These are phyloP conservation scores for Apantesis nais DNA, from an alignment of 2,888 invertebrate species.

Conservation along the genomic window DNA sequence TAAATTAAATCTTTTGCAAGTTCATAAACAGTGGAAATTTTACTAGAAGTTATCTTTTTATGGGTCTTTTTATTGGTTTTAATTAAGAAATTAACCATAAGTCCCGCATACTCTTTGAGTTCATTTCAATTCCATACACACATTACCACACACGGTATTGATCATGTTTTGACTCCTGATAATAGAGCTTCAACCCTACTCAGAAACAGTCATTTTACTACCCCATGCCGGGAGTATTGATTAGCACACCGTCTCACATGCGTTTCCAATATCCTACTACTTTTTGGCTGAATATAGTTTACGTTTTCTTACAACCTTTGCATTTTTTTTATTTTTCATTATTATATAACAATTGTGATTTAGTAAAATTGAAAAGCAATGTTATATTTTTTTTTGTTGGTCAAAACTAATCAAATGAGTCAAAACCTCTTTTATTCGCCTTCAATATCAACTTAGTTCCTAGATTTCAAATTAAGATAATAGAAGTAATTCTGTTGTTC, in stretches of 20 bases:
- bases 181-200: not conserved
- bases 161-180: not conserved
- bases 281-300: not conserved
- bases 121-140: not conserved
- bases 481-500: no score
- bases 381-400: not conserved
- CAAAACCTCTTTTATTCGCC: not conserved
- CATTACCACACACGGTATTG: not conserved
- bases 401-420: not conserved
- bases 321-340: not conserved
- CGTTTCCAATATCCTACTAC: not conserved
- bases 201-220: not conserved
- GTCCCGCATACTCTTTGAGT: not conserved
- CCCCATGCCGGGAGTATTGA: not conserved
- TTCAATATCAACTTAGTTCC: not conserved
- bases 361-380: not conserved
- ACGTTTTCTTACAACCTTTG: not conserved
- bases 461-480: no score
- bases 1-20: no score
- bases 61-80: accelerated
- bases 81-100: not conserved
- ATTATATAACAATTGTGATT: not conserved
- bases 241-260: not conserved
- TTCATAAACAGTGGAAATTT: no score
- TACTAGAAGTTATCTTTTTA: not conserved